These are phyloP conservation scores for Petrocephalus microphthalmus DNA, from an alignment of 2,113 vertebrate genomes.

Conservation along the genomic window DNA sequence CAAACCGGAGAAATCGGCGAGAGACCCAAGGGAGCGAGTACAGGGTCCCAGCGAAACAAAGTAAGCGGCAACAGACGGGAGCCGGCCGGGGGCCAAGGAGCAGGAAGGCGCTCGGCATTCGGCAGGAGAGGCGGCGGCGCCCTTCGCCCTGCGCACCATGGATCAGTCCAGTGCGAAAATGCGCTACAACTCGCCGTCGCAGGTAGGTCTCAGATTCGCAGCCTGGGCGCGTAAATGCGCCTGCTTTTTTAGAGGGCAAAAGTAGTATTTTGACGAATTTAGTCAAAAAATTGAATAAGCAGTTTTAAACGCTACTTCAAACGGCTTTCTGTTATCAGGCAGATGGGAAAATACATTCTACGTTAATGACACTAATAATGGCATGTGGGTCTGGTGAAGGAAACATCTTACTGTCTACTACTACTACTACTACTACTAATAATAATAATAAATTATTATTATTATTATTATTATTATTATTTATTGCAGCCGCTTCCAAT, in stretches of 20 bases:
- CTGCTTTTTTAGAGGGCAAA: not conserved
- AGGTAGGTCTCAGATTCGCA: slow-evolving; percentile 32
- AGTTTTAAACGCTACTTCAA: not conserved
- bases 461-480: not conserved
- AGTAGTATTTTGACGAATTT: not conserved
- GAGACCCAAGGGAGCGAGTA: not conserved
- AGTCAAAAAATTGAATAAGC: not conserved
- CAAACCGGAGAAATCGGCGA: not conserved
- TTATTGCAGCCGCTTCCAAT: not conserved
- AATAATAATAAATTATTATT: too few species aligned
- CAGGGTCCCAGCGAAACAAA: not conserved
- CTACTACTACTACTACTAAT: too few species aligned
- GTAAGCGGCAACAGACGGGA: not conserved
- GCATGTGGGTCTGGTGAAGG: not conserved
- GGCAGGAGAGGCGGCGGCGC: not conserved
- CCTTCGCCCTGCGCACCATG: slow-evolving; percentile 34
- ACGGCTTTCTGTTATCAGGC: not conserved
- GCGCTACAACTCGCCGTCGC: slow-evolving; percentile 50
- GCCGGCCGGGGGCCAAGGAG: not conserved
- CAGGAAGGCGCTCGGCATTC: not conserved
- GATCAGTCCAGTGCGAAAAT: slow-evolving; percentile 56
- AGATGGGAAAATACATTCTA: not conserved
- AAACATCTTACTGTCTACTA: not conserved
- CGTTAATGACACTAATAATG: not conserved
- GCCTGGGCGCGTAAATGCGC: not conserved